Evolutionary conservation across 2,888 invertebrate genomes (phyloP).

Genomic region (Anthophora plumipes): DNA sequence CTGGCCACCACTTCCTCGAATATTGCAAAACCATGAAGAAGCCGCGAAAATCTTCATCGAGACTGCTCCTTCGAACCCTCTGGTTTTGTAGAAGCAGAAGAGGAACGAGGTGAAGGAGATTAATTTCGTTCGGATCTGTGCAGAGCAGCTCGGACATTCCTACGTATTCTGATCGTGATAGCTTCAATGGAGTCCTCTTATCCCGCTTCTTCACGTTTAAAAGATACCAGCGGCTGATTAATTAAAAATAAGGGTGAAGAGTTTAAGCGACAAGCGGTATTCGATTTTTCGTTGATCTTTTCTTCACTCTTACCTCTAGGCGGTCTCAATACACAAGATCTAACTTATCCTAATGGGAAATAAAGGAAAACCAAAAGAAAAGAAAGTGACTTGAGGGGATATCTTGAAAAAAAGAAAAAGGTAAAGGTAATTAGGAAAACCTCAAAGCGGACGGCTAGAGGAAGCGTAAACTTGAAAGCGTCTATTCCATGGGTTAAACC

Average conservation of each 20-base stretch:
- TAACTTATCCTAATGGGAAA: too few species aligned
- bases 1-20: conserved; percentile 26
- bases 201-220: conserved; percentile 5
- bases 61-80: conserved; percentile 6
- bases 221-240: conserved; percentile 12
- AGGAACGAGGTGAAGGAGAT: conserved; percentile 6
- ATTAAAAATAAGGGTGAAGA: conserved; percentile 20
- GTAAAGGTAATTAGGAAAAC: conserved; percentile 11
- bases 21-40: conserved; percentile 52
- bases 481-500: neutral
- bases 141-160: conserved; percentile 26
- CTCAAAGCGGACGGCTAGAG: neutral
- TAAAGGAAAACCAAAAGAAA: too few species aligned
- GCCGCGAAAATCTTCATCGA: conserved; percentile 53
- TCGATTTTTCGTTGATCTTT: neutral
- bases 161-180: conserved; percentile 29
- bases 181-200: conserved; percentile 12
- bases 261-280: neutral
- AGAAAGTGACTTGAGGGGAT: neutral
- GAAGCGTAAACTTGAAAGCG: neutral
- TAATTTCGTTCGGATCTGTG: conserved; percentile 43
- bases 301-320: neutral
- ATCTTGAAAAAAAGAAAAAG: conserved; percentile 1
- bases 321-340: neutral
- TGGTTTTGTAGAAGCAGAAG: too few species aligned